Evolutionary conservation across 2,113 vertebrate species (phyloP).

Genomic region (Ameiurus melas): DNA sequence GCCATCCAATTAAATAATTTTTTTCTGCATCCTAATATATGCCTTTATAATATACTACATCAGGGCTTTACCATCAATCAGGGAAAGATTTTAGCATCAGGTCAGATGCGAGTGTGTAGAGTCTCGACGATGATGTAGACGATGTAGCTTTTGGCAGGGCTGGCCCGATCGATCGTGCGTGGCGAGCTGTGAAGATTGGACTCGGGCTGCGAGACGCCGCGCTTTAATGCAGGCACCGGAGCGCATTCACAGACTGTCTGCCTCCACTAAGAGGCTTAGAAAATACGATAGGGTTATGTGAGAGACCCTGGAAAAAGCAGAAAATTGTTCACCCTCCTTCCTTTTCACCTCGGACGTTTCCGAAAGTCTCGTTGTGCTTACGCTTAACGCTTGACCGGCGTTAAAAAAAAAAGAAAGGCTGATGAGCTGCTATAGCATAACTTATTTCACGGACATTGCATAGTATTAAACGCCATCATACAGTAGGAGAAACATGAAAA

Average conservation of each 20-base stretch:
- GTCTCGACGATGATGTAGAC: constrained; percentile 24
- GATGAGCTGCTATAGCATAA: not conserved
- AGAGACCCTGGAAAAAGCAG: not conserved
- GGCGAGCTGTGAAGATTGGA: constrained; percentile 56
- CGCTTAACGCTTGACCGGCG: too few species aligned
- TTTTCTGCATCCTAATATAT: constrained; percentile 14
- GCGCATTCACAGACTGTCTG: constrained; percentile 29
- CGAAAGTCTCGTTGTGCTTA: not conserved
- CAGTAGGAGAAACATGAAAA: too few species aligned
- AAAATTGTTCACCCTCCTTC: not conserved
- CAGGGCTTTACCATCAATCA: not conserved
- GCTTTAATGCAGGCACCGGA: constrained; percentile 58
- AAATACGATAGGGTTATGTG: not conserved
- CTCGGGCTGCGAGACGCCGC: constrained; percentile 40
- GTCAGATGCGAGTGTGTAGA: constrained; percentile 5
- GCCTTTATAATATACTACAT: not conserved
- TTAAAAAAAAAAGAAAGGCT: too few species aligned
- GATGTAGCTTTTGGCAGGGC: constrained; percentile 22
- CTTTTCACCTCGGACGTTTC: not conserved
- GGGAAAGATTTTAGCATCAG: constrained; percentile 2
- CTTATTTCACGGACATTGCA: not conserved
- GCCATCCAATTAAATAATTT: not conserved
- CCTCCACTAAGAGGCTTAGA: not conserved
- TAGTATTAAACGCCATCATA: not conserved
- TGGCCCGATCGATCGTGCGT: constrained; percentile 58